A percentile compares a stretch with the other conserved stretches of the same genome.
Conservation (phyloP, 2,888 invertebrate species). For the Isotomurus palustris region DNA sequence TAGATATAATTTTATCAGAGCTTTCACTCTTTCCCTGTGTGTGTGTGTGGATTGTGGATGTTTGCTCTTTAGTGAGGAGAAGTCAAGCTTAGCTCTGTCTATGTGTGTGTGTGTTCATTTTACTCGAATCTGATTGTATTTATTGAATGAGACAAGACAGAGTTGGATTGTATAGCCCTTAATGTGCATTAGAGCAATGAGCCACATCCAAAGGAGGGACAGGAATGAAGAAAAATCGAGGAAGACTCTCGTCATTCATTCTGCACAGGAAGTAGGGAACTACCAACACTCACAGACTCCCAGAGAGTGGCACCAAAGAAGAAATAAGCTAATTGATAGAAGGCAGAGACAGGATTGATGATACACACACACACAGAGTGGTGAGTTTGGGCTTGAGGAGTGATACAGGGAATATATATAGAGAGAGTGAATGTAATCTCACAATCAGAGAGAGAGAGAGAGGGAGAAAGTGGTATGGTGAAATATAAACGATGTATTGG, state of each 20-base stretch:
- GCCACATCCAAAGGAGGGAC: conserved; percentile 25
- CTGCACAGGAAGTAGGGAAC: too few relatives aligned
- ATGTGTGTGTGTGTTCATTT: background rate
- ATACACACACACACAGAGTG: too few relatives aligned
- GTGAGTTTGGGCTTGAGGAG: too few relatives aligned
- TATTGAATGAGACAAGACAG: conserved; percentile 30
- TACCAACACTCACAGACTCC: too few relatives aligned
- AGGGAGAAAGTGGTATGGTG: conserved; percentile 14
- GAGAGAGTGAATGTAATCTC: background rate
- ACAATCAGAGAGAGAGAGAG: background rate
- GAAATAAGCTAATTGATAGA: conserved; percentile 3
- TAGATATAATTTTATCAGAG: too few relatives aligned
- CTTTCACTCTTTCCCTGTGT: too few relatives aligned
- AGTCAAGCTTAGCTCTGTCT: background rate
- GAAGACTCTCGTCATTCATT: too few relatives aligned
- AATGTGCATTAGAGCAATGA: conserved; percentile 42
- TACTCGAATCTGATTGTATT: background rate
- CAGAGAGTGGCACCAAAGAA: background rate
- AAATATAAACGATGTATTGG: conserved; percentile 32
- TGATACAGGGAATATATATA: too few relatives aligned
- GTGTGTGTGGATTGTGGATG: too few relatives aligned
- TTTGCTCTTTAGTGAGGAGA: too few relatives aligned
- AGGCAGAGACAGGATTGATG: too few relatives aligned
- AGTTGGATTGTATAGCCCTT: conserved; percentile 25
- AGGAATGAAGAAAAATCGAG: too few relatives aligned